These are phyloP conservation scores for Arrhamphus sclerolepis DNA, from an alignment of 2,797 vertebrate species.

Conservation along the genomic window DNA sequence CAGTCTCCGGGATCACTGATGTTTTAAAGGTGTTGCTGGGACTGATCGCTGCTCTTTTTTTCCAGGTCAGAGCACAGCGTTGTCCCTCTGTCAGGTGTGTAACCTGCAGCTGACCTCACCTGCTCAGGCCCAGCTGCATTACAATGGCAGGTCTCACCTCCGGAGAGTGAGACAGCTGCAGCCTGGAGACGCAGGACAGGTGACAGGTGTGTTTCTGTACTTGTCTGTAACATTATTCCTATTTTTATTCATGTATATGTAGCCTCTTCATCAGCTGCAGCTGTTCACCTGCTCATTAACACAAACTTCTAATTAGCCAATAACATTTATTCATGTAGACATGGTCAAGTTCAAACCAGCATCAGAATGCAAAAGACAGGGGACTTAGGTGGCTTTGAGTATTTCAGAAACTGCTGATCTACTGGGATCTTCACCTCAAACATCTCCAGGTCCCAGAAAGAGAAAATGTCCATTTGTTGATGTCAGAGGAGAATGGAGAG, in stretches of 20 bases:
- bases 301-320: too few relatives aligned
- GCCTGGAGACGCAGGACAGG: conserved; percentile 43
- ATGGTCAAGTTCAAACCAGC: too few relatives aligned
- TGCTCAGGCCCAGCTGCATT: conserved; percentile 70
- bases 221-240: background rate
- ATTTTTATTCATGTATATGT: background rate
- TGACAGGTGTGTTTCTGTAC: conserved; percentile 41
- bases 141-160: conserved; percentile 71
- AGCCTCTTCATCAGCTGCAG: too few relatives aligned
- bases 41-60: background rate
- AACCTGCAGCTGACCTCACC: conserved; percentile 71
- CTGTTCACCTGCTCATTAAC: too few relatives aligned
- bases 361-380: too few relatives aligned
- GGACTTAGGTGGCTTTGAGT: too few relatives aligned
- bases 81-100: conserved; percentile 68
- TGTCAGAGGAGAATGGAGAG: too few relatives aligned
- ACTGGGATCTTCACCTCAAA: too few relatives aligned
- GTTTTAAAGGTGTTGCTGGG: background rate
- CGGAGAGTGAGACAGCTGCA: conserved; percentile 66
- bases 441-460: too few relatives aligned
- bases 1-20: background rate
- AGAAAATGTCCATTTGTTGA: too few relatives aligned
- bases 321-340: too few relatives aligned
- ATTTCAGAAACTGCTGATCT: too few relatives aligned
- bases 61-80: conserved; percentile 47